phyloP scores from a whole-genome alignment of 2,888 invertebrate species.

The Muscina levida region DNA sequence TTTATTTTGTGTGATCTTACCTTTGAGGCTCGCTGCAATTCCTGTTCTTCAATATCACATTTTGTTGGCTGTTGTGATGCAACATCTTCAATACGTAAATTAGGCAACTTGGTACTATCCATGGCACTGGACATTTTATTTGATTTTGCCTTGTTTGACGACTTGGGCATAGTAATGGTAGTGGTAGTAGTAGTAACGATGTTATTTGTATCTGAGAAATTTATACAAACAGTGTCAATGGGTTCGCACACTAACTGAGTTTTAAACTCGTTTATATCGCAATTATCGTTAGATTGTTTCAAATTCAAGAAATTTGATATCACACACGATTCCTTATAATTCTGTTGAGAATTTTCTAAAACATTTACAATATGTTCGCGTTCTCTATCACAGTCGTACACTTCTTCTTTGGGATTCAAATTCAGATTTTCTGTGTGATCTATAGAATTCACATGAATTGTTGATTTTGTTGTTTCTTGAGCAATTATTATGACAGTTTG shows the following conservation, averaged over 20 bases:
- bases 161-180: conserved; percentile 58
- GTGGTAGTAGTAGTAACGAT: conserved; percentile 45
- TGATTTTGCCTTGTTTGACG: conserved; percentile 37
- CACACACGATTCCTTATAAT: conserved; percentile 43
- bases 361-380: conserved; percentile 18
- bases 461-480: conserved; percentile 38
- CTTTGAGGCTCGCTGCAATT: conserved; percentile 83
- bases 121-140: conserved; percentile 50
- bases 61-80: conserved; percentile 71
- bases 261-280: conserved; percentile 36
- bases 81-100: conserved; percentile 81
- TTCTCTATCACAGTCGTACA: conserved; percentile 54
- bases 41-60: conserved; percentile 82
- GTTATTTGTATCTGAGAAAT: conserved; percentile 32
- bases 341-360: conserved; percentile 10
- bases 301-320: conserved; percentile 34
- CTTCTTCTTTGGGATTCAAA: conserved; percentile 33
- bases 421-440: conserved; percentile 42
- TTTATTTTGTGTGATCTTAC: conserved; percentile 66
- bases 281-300: conserved; percentile 22
- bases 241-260: conserved; percentile 37
- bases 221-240: conserved; percentile 33
- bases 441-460: conserved; percentile 44
- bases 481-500: conserved; percentile 41
- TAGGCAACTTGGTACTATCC: conserved; percentile 75